Percentiles rank a stretch among this genome's conserved stretches.
These are phyloP conservation scores for Argentina silus DNA, from an alignment of 2,797 vertebrate species.

Conservation along the genomic window DNA sequence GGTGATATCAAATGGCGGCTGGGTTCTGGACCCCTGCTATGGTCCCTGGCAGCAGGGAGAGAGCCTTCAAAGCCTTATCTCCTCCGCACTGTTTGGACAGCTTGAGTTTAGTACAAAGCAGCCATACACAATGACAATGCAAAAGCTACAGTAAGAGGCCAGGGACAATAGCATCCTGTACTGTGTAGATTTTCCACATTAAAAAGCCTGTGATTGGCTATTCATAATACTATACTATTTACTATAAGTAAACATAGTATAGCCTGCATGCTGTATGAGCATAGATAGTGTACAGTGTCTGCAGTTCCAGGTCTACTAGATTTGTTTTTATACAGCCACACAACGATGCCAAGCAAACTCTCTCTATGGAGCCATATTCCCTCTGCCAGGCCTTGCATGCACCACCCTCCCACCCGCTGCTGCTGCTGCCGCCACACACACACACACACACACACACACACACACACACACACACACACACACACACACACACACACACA, in stretches of 20 bases:
- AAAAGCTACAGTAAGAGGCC: neutral
- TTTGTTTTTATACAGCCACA: neutral
- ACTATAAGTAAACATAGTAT: neutral
- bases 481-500: slow-evolving; percentile 17
- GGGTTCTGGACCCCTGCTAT: neutral
- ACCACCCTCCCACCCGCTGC: too few species aligned
- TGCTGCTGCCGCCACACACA: too few species aligned
- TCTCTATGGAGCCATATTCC: too few species aligned
- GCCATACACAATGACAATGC: neutral
- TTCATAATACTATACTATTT: neutral
- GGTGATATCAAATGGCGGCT: neutral
- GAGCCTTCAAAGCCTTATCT: slow-evolving; percentile 9
- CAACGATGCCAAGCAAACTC: neutral
- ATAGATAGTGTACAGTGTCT: neutral
- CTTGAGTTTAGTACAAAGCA: neutral
- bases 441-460: too few species aligned
- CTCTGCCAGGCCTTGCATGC: too few species aligned
- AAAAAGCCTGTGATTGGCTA: neutral
- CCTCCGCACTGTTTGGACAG: slow-evolving; percentile 14
- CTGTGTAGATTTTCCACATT: neutral
- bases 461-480: neutral
- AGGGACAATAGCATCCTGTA: neutral
- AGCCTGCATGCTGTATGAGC: neutral
- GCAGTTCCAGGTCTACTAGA: neutral
- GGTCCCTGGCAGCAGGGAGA: neutral